phyloP scores from a whole-genome alignment of 2,113 vertebrate genomes.

The Nycticryphes semicollaris region DNA sequence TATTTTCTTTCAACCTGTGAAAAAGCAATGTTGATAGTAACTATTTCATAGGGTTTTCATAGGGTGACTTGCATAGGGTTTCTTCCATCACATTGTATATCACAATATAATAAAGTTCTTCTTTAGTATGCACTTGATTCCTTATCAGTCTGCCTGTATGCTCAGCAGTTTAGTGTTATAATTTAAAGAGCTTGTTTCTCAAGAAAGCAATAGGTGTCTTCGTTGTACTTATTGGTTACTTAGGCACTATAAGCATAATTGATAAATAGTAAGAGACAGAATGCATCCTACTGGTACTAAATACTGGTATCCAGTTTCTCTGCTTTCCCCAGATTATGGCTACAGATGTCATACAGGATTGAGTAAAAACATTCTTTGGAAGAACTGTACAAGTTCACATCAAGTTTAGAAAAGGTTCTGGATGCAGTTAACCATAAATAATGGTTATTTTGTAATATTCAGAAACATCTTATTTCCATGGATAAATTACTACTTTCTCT shows the following conservation, averaged over 20 bases:
- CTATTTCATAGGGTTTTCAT: too few species aligned
- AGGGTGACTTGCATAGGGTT: not conserved
- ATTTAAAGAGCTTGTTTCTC: slow-evolving; percentile 35
- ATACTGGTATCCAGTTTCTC: slow-evolving; percentile 30
- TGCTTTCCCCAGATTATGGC: slow-evolving; percentile 27
- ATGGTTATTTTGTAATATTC: slow-evolving; percentile 65
- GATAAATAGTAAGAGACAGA: slow-evolving; percentile 16
- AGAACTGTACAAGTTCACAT: slow-evolving; percentile 43
- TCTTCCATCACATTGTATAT: not conserved
- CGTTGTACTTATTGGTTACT: slow-evolving; percentile 1
- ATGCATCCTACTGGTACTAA: slow-evolving; percentile 15
- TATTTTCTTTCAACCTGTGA: not conserved
- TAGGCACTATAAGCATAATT: not conserved
- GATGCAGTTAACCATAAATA: slow-evolving; percentile 54
- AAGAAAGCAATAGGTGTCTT: slow-evolving; percentile 20
- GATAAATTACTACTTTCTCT: slow-evolving; percentile 60
- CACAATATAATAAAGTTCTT: not conserved
- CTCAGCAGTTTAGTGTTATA: not conserved
- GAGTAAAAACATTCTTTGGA: slow-evolving; percentile 42
- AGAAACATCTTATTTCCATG: slow-evolving; percentile 63
- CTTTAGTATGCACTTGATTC: not conserved
- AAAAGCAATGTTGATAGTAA: not conserved
- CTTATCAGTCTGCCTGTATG: not conserved
- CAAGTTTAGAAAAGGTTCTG: slow-evolving; percentile 63
- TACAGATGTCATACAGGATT: not conserved